phyloP scores from a whole-genome alignment of 1,140 invertebrate genomes.

The Saxidomus purpurata region DNA sequence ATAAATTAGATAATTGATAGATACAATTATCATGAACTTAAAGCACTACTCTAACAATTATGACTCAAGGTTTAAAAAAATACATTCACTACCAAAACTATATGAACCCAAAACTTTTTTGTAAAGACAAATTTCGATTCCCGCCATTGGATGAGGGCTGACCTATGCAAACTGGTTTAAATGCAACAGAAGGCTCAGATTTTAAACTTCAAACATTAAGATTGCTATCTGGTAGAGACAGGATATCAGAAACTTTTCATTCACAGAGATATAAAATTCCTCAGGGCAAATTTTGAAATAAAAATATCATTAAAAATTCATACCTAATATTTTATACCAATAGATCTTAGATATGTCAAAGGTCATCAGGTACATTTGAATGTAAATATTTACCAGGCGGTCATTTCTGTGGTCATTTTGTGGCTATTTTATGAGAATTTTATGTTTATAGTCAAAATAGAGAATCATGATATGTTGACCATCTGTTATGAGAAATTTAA shows the following conservation, averaged over 20 bases:
- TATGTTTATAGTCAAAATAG: not conserved
- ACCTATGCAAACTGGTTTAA: too few species aligned
- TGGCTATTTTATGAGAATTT: conserved; percentile 9
- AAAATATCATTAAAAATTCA: conserved; percentile 30
- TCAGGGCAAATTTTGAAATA: not conserved
- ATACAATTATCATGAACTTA: too few species aligned
- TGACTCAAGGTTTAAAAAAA: too few species aligned
- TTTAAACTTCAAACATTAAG: not conserved
- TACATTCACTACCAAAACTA: too few species aligned
- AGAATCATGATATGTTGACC: not conserved
- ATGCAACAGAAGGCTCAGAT: not conserved
- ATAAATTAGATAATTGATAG: too few species aligned
- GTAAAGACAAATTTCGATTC: too few species aligned
- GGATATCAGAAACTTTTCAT: not conserved
- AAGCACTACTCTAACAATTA: too few species aligned
- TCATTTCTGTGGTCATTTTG: conserved; percentile 13
- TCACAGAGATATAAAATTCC: not conserved
- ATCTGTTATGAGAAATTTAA: not conserved
- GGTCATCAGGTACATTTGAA: conserved; percentile 27
- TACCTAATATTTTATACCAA: not conserved
- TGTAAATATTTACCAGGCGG: conserved; percentile 23
- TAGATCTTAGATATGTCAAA: not conserved
- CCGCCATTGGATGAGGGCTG: too few species aligned
- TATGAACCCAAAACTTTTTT: too few species aligned
- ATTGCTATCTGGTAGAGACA: not conserved